Evolutionary conservation across 2,888 invertebrate genomes (phyloP), one percentile per base, ranked within the genome.

Genomic region (Amblyteles armatorius): DNA sequence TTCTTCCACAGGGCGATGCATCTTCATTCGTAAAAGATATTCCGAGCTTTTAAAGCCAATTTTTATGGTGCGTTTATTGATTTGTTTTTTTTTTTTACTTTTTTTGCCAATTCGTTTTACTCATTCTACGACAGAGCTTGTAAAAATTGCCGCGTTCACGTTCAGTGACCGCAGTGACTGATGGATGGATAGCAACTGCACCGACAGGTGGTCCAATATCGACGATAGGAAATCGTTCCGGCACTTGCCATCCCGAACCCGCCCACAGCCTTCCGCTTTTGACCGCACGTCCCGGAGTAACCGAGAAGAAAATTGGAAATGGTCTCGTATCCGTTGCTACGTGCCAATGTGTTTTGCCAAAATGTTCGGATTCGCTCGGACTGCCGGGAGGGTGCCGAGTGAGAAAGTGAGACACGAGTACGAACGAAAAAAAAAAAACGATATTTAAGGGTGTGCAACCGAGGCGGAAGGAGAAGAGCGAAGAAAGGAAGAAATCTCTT

Each of bases 241-340:
- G 57, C 55, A 76, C 44, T 74, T 19, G 40, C 29, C 26, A 63
- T 44, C 36, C 57, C 33, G 16, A 29, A 13, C 44, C 63, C 13
- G 40, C 6, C 72, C 40, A 3, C 19, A 26, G 69, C 50, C 80
- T 81, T 83, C 73, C 85, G 79, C 77, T 83, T 87, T 87, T 84
- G 87, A 87, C 87, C 87, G 77, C 87, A 85, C 87, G 86, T 84
- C 85, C 82, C 57, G 68, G 81, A 78, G 82, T 87, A 87, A 87
- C 86, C 85, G 87, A 87, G 87, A 84, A 86, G 87, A 87, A 87
- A 87, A 87, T 87, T 87, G 87, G 85, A 85, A 87, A 87, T 86
- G 82, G 84, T 72, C 86, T 81, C 67, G 77, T 79, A 81, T 80
- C 82, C 87, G 80, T 52, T 67, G 77, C 79, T 83, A 74, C 65